Evolutionary conservation across 2,888 invertebrate species (phyloP), one percentile per base, ranked within the genome.

Genomic region (Eugnorisma glareosa): DNA sequence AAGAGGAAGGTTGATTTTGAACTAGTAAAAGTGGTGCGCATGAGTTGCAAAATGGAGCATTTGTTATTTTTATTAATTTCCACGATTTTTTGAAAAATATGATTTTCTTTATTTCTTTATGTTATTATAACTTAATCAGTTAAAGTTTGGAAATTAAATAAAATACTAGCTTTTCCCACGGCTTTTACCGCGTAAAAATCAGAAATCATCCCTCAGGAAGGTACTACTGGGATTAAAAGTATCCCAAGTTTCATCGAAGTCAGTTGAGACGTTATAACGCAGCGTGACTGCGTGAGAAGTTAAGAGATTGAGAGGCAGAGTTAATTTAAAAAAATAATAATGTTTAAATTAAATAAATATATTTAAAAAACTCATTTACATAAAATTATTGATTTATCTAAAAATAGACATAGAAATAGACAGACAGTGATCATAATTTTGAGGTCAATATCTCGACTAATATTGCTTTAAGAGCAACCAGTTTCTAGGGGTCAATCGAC

Each of bases 401-500:
- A 35, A 37, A 51, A 69, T 54, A 37, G 11, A n/a, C n/a, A n/a
- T n/a, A n/a, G n/a, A n/a, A n/a, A n/a, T n/a, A n/a, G n/a, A n/a
- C n/a, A n/a, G n/a, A 40, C 13, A n/a, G 7, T 63, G n/a, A 40
- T n/a, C 21, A 7, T 43, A 10, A 63, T 18, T 13, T 54, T 57
- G 24, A 64, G 45, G 54, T 82, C 51, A 61, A 59, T 24, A 61
- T 54, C 61, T 72, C 28, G 35, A 59, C 31, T 63, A n/a, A 54
- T 59, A 31, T 73, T 79, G n/a, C 8, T 64, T 64, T 57, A 79
- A 31, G 40, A 21, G n/a, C 6, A 24, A 84, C 84, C 67, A 43
- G 73, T 84, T 73, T 45, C 11, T 31, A 28, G 2, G 11, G 59
- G 67, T 85, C 71, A 85, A 69, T 15, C n/a, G 72, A 59, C 74